phyloP scores from a whole-genome alignment of 2,888 invertebrate species.

The Chrysina gloriosa region DNA sequence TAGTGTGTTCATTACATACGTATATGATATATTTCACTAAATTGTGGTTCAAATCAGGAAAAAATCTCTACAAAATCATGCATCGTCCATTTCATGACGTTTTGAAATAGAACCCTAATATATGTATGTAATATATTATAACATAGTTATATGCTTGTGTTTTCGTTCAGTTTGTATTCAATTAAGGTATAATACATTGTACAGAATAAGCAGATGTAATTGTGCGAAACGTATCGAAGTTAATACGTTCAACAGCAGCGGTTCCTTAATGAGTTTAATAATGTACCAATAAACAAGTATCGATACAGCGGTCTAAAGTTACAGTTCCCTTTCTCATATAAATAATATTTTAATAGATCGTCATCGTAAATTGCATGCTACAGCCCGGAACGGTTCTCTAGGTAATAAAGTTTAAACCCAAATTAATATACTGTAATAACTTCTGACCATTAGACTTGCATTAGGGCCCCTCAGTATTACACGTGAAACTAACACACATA shows the following conservation, averaged over 20 bases:
- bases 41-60: too few relatives aligned
- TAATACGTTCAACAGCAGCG: background rate
- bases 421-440: slow-evolving; percentile 39
- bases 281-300: background rate
- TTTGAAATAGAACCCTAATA: too few relatives aligned
- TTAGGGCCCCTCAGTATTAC: slow-evolving; percentile 7
- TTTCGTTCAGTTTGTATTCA: background rate
- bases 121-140: too few relatives aligned
- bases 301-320: slow-evolving; percentile 13
- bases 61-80: too few relatives aligned
- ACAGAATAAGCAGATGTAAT: background rate
- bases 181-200: background rate
- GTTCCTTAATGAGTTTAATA: background rate
- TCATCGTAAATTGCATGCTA: slow-evolving; percentile 17
- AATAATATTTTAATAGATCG: slow-evolving; percentile 33
- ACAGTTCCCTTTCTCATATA: slow-evolving; percentile 20
- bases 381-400: slow-evolving; percentile 4
- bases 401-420: slow-evolving; percentile 29
- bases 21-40: too few relatives aligned
- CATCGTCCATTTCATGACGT: too few relatives aligned
- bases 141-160: too few relatives aligned
- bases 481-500: slow-evolving; percentile 14
- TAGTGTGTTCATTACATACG: too few relatives aligned
- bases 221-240: background rate
- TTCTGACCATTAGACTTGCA: slow-evolving; percentile 36